Conservation (phyloP, 2,888 invertebrate genomes). For the Melieria omissa region DNA sequence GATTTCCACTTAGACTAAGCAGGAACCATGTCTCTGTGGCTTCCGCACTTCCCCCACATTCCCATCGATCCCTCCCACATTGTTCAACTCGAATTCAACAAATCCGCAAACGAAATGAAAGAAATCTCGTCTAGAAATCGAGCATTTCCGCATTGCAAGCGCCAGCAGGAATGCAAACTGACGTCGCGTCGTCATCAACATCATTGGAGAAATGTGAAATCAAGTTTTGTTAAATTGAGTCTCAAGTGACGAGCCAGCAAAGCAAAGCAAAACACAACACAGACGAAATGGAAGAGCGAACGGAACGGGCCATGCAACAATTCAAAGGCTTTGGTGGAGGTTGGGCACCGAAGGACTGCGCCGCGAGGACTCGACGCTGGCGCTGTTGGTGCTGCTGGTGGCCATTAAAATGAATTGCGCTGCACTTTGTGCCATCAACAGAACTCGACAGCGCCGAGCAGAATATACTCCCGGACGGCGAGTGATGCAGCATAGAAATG, state of each 20-base stretch:
- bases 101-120: neutral
- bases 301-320: constrained; percentile 37
- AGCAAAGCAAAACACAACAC: constrained; percentile 35
- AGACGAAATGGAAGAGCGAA: constrained; percentile 30
- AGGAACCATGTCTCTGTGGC: too few relatives aligned
- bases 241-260: constrained; percentile 57
- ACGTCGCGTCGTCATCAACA: neutral
- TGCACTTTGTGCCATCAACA: constrained; percentile 61
- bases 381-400: constrained; percentile 40
- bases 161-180: neutral
- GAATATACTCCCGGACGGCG: constrained; percentile 55
- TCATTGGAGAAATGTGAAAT: constrained; percentile 52
- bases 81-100: neutral
- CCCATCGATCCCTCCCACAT: too few relatives aligned
- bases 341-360: too few relatives aligned
- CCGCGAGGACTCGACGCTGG: too few relatives aligned
- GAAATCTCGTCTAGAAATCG: constrained; percentile 8
- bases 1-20: too few relatives aligned
- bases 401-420: constrained; percentile 63
- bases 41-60: too few relatives aligned
- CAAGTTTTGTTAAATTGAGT: constrained; percentile 63
- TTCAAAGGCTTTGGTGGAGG: constrained; percentile 16
- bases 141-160: constrained; percentile 2
- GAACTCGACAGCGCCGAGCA: neutral
- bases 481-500: constrained; percentile 57